Percentiles rank a stretch among this genome's conserved stretches.
Conservation (phyloP, 2,113 vertebrate genomes). For the Haliaeetus leucogaster region DNA sequence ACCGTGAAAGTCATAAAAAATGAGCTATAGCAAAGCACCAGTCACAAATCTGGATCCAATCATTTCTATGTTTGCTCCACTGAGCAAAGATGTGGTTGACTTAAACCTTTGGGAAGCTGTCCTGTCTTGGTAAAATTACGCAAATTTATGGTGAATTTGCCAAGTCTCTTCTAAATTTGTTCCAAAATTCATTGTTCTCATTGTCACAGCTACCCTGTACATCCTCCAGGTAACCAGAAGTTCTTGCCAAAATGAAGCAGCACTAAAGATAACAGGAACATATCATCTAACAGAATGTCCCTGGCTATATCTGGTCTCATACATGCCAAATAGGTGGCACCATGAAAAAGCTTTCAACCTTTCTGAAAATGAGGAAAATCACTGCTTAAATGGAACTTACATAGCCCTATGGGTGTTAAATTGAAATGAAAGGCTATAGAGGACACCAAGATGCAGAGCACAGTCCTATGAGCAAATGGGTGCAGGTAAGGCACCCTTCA, state of each 20-base stretch:
- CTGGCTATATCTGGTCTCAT: not conserved
- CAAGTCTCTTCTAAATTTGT: not conserved
- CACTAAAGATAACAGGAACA: not conserved
- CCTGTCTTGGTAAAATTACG: not conserved
- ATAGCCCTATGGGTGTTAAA: not conserved
- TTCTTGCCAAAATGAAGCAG: not conserved
- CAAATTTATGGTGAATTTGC: not conserved
- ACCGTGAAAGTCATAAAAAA: not conserved
- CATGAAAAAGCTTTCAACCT: not conserved
- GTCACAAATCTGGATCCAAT: not conserved
- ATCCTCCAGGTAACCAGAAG: not conserved
- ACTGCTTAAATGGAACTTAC: not conserved
- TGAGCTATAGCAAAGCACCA: not conserved
- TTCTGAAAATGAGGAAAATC: not conserved
- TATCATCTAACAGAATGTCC: not conserved
- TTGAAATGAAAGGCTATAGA: not conserved
- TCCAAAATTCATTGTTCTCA: not conserved
- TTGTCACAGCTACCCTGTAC: not conserved
- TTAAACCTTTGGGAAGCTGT: not conserved
- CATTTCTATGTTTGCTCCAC: not conserved
- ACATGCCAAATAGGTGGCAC: not conserved
- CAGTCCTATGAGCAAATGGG: not conserved
- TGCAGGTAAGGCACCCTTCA: not conserved
- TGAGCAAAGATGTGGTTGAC: not conserved
- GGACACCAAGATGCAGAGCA: not conserved